Evolutionary conservation across 2,797 vertebrate genomes (phyloP).

Genomic region (Gambusia yucatana): DNA sequence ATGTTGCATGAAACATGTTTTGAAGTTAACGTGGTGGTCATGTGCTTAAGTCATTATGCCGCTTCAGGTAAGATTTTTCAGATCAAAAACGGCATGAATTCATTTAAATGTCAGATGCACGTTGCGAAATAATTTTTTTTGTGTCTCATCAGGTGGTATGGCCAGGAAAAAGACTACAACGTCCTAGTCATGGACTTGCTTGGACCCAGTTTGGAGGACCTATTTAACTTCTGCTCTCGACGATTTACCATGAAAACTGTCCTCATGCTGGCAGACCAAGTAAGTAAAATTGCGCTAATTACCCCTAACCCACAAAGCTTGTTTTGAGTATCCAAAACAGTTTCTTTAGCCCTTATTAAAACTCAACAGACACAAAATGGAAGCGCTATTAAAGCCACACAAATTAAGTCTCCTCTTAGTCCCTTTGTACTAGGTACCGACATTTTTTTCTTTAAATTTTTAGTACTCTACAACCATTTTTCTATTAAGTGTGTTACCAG

Average conservation of each 20-base stretch:
- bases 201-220: constrained; percentile 97
- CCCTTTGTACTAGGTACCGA: too few relatives aligned
- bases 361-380: too few relatives aligned
- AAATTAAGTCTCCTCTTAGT: too few relatives aligned
- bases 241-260: constrained; percentile 99
- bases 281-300: constrained; percentile 54
- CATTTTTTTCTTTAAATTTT: too few relatives aligned
- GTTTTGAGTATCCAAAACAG: too few relatives aligned
- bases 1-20: not conserved
- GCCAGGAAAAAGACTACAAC: constrained; percentile 99
- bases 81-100: not conserved
- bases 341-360: too few relatives aligned
- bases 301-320: too few relatives aligned
- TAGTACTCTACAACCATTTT: too few relatives aligned
- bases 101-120: not conserved
- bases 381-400: too few relatives aligned
- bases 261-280: constrained; percentile 99
- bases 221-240: constrained; percentile 99
- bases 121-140: constrained; percentile 2
- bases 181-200: constrained; percentile 99
- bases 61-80: not conserved
- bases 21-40: not conserved
- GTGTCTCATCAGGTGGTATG: constrained; percentile 91
- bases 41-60: not conserved
- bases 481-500: too few relatives aligned